Conservation (phyloP, 2,888 invertebrate species). For the Perdita meconis region DNA sequence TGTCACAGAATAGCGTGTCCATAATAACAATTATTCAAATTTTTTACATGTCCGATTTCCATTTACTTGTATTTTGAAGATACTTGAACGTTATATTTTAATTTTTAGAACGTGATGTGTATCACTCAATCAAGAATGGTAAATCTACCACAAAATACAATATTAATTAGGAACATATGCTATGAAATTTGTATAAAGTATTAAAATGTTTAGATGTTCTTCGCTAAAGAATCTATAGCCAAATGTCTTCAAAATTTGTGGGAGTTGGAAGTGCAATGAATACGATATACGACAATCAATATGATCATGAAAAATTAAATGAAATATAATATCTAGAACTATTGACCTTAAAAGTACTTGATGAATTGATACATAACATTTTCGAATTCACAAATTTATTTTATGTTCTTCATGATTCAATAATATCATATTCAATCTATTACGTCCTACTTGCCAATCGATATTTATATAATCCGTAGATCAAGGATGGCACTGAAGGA, state of each 20-base stretch:
- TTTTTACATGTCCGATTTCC: too few relatives aligned
- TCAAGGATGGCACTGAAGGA: neutral
- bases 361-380: conserved; percentile 26
- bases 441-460: neutral
- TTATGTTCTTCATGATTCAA: conserved; percentile 3
- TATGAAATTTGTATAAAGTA: neutral
- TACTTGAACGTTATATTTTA: conserved; percentile 2
- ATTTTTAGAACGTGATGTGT: conserved; percentile 2
- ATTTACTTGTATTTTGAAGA: conserved; percentile 19
- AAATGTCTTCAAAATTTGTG: conserved; percentile 4
- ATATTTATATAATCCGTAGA: neutral
- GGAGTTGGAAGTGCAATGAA: neutral
- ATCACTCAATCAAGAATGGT: conserved; percentile 36
- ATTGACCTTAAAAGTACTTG: conserved; percentile 19
- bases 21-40: conserved; percentile 22
- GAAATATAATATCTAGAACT: neutral
- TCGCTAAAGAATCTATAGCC: too few relatives aligned
- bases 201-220: neutral
- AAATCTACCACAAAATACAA: conserved; percentile 1
- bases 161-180: neutral
- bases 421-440: neutral
- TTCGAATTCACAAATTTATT: neutral
- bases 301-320: neutral
- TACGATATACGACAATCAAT: conserved; percentile 38
- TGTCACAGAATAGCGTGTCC: conserved; percentile 68